Conservation (phyloP, 1,140 invertebrate genomes). For the Coenobita brevimanus region DNA sequence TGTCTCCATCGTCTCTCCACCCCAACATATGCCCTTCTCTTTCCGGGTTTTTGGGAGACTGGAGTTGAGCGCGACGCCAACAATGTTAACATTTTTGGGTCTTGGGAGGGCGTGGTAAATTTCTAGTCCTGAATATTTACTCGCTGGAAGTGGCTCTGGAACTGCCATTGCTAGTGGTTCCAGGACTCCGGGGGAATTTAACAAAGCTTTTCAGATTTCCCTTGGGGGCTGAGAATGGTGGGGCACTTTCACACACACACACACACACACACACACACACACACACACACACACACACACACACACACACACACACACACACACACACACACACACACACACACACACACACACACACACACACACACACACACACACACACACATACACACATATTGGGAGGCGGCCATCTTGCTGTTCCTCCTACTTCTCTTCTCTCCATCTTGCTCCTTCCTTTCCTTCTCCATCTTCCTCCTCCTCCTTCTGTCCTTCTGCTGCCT, state of each 20-base stretch:
- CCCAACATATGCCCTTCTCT: neutral
- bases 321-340: conserved; percentile 29
- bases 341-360: neutral
- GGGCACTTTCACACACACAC: neutral
- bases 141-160: conserved; percentile 64
- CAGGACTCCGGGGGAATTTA: conserved; percentile 59
- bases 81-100: conserved; percentile 67
- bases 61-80: conserved; percentile 62
- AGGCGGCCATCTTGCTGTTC: neutral
- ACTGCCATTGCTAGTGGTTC: conserved; percentile 63
- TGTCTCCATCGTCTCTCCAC: neutral
- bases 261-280: conserved; percentile 22
- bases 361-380: conserved; percentile 21
- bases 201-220: conserved; percentile 64
- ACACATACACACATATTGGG: too few relatives aligned
- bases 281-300: neutral
- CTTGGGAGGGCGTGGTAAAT: conserved; percentile 64
- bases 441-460: conserved; percentile 12
- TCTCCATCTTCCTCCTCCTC: conserved; percentile 7
- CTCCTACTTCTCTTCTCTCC: conserved; percentile 11
- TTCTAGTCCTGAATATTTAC: conserved; percentile 66
- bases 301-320: neutral
- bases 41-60: conserved; percentile 32
- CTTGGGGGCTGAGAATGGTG: conserved; percentile 49
- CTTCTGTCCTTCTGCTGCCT: neutral